Percentiles rank a stretch among this genome's conserved stretches.
These are phyloP conservation scores for Eulemur macaco DNA, from an alignment of 2,113 vertebrate genomes.

Conservation along the genomic window DNA sequence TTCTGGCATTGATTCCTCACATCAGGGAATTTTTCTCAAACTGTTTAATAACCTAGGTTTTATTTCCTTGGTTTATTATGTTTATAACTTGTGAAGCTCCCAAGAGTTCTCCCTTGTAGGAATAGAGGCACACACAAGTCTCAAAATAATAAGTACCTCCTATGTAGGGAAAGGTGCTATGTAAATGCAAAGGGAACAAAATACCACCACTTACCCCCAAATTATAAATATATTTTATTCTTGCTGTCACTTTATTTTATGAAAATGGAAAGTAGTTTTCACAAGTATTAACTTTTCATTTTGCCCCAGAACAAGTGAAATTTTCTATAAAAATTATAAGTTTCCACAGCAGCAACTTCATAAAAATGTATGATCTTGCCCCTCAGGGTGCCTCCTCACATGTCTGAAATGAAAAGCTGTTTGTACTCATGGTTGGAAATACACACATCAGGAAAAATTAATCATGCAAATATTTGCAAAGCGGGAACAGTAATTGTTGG, in stretches of 20 bases:
- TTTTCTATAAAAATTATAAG: conserved; percentile 72
- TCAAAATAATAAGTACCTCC: conserved; percentile 42
- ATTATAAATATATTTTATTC: conserved; percentile 63
- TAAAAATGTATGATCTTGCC: conserved; percentile 77
- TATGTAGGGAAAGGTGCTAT: background rate
- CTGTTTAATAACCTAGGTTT: conserved; percentile 50
- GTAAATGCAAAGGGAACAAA: conserved; percentile 23
- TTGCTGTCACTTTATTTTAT: conserved; percentile 67
- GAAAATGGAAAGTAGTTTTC: conserved; percentile 68
- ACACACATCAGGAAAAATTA: conserved; percentile 76
- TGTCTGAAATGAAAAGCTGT: conserved; percentile 73
- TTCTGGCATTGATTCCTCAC: conserved; percentile 7
- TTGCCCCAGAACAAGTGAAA: conserved; percentile 53
- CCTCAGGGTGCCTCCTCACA: conserved; percentile 69
- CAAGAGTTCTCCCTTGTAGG: background rate
- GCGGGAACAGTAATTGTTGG: conserved; percentile 47
- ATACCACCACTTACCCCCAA: background rate
- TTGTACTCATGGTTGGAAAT: conserved; percentile 69
- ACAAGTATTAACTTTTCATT: conserved; percentile 74
- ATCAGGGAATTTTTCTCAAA: conserved; percentile 32
- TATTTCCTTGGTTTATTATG: conserved; percentile 57
- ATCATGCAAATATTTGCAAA: conserved; percentile 78
- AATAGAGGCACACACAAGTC: background rate
- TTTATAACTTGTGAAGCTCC: conserved; percentile 30
- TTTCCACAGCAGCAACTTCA: conserved; percentile 70